A percentile compares a stretch with the other conserved stretches of the same genome.
Conservation (phyloP, 2,797 vertebrate genomes). For the Linurgus olivaceus region DNA sequence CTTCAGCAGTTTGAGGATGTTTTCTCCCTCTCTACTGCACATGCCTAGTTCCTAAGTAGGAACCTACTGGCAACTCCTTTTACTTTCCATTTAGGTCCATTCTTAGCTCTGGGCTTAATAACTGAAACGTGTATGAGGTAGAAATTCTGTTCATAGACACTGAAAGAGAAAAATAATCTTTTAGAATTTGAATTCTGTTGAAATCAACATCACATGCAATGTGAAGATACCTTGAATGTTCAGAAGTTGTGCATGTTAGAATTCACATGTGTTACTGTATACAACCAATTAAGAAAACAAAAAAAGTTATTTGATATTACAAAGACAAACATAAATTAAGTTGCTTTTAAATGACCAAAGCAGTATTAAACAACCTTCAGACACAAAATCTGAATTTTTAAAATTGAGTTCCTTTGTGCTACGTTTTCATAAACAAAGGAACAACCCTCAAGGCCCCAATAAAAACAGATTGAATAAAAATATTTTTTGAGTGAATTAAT, state of each 20-base stretch:
- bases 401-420: not conserved
- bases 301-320: not conserved
- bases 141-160: not conserved
- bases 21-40: not conserved
- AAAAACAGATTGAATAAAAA: not conserved
- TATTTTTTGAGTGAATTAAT: not conserved
- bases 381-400: not conserved
- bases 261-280: not conserved
- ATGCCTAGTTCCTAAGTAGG: not conserved
- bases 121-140: not conserved
- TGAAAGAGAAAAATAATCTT: not conserved
- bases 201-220: not conserved
- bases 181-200: not conserved
- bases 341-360: not conserved
- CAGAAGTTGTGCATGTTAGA: not conserved
- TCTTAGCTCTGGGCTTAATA: not conserved
- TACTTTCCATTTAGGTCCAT: not conserved
- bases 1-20: fast-evolving
- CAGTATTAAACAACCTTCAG: not conserved
- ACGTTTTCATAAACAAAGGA: not conserved
- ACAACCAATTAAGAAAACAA: not conserved
- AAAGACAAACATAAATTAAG: not conserved
- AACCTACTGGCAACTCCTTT: not conserved
- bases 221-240: not conserved
- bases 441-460: not conserved